Conservation (phyloP, 2,888 invertebrate genomes). For the Standfussiana lucernea region DNA sequence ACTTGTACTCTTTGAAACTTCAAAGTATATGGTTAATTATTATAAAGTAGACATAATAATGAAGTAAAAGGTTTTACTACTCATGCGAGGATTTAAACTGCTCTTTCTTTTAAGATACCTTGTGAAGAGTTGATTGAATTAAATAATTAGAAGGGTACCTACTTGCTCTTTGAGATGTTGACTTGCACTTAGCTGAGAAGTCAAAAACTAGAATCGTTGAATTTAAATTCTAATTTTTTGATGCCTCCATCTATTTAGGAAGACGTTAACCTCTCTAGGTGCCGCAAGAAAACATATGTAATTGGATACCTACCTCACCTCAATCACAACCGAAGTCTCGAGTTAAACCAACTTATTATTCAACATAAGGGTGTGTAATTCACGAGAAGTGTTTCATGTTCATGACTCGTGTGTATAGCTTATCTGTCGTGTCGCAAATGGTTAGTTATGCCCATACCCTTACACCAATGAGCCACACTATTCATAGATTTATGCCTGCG, state of each 20-base stretch:
- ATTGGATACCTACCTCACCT: not conserved
- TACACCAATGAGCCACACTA: conserved; percentile 3
- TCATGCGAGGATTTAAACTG: conserved; percentile 1
- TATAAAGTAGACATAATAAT: conserved; percentile 34
- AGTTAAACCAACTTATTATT: not conserved
- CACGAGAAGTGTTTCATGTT: conserved; percentile 4
- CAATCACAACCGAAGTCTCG: not conserved
- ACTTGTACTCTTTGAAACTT: conserved; percentile 21
- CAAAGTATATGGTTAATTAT: conserved; percentile 32
- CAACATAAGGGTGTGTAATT: not conserved
- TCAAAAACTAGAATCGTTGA: not conserved
- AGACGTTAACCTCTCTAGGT: not conserved
- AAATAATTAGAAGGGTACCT: not conserved
- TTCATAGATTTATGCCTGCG: conserved; percentile 14
- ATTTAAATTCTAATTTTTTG: not conserved
- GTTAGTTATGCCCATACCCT: conserved; percentile 1
- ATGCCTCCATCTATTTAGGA: not conserved
- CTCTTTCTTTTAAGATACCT: not conserved
- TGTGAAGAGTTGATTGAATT: conserved; percentile 11
- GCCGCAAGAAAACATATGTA: not conserved
- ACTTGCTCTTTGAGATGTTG: not conserved
- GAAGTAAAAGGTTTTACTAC: conserved; percentile 21
- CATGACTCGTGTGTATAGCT: conserved; percentile 5
- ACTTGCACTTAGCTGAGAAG: not conserved
- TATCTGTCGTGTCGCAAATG: conserved; percentile 4